These are phyloP conservation scores for Phalacrocorax brasilianus DNA, from an alignment of 2,113 vertebrate species.

Conservation along the genomic window DNA sequence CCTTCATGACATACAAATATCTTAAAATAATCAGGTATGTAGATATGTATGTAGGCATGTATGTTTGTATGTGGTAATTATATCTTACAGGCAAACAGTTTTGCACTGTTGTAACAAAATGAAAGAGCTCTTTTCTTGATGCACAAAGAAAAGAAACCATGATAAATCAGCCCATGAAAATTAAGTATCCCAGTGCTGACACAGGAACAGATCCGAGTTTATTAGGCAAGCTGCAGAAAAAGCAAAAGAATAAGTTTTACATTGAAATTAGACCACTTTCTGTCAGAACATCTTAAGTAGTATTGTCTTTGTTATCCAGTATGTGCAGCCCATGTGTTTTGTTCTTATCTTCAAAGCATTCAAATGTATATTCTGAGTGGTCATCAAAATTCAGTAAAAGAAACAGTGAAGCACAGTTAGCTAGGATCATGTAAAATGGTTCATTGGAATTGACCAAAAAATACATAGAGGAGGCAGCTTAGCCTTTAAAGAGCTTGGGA, in stretches of 20 bases:
- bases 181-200: not conserved
- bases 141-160: not conserved
- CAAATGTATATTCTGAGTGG: not conserved
- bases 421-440: not conserved
- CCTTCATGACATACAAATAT: not conserved
- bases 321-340: not conserved
- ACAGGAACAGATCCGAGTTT: not conserved
- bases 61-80: not conserved
- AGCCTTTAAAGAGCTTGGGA: not conserved
- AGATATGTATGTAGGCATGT: not conserved
- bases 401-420: not conserved
- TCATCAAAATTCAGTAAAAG: not conserved
- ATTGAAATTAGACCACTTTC: not conserved
- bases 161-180: not conserved
- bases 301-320: not conserved
- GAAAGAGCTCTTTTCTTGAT: not conserved
- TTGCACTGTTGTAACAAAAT: not conserved
- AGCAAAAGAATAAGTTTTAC: not conserved
- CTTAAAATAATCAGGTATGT: not conserved
- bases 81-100: not conserved
- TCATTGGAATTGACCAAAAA: not conserved
- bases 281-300: not conserved
- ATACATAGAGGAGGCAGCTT: not conserved
- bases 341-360: not conserved
- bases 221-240: not conserved